phyloP scores from a whole-genome alignment of 2,113 vertebrate species.

The Platanista minor region DNA sequence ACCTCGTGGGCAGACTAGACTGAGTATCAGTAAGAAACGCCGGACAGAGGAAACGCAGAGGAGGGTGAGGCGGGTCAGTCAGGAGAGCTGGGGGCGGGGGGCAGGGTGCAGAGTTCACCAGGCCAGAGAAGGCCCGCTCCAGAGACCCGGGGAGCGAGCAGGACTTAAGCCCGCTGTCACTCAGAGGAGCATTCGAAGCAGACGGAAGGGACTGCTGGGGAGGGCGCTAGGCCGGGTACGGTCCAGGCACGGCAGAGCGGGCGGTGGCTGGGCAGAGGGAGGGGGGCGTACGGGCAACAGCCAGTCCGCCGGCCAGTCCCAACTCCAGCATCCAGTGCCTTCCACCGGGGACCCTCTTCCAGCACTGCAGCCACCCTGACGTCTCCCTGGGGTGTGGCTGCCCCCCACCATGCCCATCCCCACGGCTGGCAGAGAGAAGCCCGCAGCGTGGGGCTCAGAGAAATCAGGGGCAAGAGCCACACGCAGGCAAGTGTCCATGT shows the following conservation, averaged over 20 bases:
- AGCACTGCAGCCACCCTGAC: rapidly evolving
- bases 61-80: rapidly evolving
- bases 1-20: rapidly evolving
- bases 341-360: rapidly evolving
- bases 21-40: rapidly evolving
- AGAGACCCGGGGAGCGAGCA: rapidly evolving
- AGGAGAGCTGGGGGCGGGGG: rapidly evolving
- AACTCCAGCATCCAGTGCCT: rapidly evolving
- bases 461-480: not conserved
- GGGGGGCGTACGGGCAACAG: rapidly evolving
- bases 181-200: rapidly evolving
- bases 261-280: rapidly evolving
- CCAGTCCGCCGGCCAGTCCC: not conserved
- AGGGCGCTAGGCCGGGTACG: rapidly evolving
- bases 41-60: no score
- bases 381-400: rapidly evolving
- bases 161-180: rapidly evolving
- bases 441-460: rapidly evolving
- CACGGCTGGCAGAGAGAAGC: not conserved
- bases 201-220: not conserved
- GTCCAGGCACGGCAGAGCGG: rapidly evolving
- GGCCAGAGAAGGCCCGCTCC: not conserved
- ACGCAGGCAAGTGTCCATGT: rapidly evolving
- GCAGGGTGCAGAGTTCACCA: not conserved
- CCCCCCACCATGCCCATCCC: not conserved